Evolutionary conservation across 2,797 vertebrate genomes (phyloP).

Genomic region (Siniperca scherzeri): DNA sequence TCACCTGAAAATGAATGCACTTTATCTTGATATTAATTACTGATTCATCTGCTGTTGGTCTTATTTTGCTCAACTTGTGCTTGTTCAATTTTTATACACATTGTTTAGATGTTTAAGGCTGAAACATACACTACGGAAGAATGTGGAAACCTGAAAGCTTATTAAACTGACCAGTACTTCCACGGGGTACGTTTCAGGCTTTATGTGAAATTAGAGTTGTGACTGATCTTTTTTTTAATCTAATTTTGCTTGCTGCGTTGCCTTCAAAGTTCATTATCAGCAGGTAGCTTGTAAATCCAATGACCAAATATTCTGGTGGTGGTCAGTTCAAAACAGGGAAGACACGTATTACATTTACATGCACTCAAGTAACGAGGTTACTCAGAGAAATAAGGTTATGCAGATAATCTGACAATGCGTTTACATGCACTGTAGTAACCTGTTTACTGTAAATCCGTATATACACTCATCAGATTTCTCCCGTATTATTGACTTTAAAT

Average conservation of each 20-base stretch:
- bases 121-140: neutral
- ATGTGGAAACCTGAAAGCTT: neutral
- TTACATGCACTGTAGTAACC: too few species aligned
- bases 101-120: neutral
- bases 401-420: too few species aligned
- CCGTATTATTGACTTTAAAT: too few species aligned
- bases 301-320: neutral
- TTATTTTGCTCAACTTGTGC: constrained; percentile 1
- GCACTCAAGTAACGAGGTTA: neutral
- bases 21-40: constrained; percentile 28
- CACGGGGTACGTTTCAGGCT: neutral
- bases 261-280: neutral
- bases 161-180: too few species aligned
- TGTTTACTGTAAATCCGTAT: too few species aligned
- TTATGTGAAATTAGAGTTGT: neutral
- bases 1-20: constrained; percentile 35
- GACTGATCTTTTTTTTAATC: neutral
- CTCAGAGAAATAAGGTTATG: too few species aligned
- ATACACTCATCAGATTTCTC: too few species aligned
- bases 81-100: neutral
- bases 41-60: neutral
- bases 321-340: neutral
- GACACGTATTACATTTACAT: neutral
- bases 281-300: neutral
- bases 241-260: neutral